These are phyloP conservation scores for Drosophila helvetica DNA, from an alignment of 2,888 invertebrate genomes.

Conservation along the genomic window DNA sequence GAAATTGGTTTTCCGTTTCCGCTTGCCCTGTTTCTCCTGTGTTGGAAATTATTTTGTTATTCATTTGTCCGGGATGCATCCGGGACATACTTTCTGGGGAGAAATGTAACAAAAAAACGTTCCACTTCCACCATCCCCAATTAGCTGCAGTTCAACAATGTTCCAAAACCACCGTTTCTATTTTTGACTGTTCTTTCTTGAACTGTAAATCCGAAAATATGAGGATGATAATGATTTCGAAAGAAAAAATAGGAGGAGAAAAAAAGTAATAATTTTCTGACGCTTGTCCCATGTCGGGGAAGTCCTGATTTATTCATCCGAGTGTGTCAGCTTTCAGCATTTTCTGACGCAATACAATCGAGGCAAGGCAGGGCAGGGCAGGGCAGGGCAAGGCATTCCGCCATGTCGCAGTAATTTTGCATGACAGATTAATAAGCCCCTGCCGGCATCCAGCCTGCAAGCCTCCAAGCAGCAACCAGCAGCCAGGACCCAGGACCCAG, in stretches of 20 bases:
- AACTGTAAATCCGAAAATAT: no score
- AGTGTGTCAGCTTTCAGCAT: constrained; percentile 24
- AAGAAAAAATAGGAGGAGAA: neutral
- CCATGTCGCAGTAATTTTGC: constrained; percentile 45
- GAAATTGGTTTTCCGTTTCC: neutral
- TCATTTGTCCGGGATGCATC: constrained; percentile 9
- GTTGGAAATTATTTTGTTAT: constrained; percentile 28
- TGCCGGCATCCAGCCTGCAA: neutral
- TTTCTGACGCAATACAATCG: constrained; percentile 37
- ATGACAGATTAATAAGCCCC: constrained; percentile 60
- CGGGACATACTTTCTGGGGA: neutral
- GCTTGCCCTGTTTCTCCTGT: neutral
- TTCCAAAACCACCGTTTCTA: no score
- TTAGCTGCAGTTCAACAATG: no score
- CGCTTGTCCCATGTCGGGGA: neutral
- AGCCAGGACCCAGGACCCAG: no score
- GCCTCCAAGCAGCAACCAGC: neutral
- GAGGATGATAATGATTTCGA: neutral
- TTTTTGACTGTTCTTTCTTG: no score
- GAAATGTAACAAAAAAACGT: no score
- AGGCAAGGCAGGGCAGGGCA: constrained; percentile 1
- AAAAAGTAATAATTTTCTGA: neutral
- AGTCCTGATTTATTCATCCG: constrained; percentile 14
- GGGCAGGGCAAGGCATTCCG: constrained; percentile 14
- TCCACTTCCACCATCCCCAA: no score